A percentile compares a stretch with the other conserved stretches of the same genome.
These are phyloP conservation scores for Paracanthobrama guichenoti DNA, from an alignment of 2,113 vertebrate genomes.

Conservation along the genomic window DNA sequence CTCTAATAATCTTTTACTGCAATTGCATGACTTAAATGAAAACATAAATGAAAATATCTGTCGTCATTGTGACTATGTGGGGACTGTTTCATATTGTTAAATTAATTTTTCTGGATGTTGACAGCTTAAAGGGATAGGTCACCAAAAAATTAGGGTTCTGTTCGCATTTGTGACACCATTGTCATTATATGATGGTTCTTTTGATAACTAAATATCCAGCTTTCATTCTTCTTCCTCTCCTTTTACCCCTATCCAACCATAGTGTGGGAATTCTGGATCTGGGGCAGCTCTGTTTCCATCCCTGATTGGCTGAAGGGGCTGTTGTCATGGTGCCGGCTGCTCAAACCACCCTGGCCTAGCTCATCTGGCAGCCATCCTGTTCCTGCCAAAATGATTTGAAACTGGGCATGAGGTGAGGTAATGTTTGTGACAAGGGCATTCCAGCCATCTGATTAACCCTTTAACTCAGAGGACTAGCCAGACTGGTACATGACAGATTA, in stretches of 20 bases:
- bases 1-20: background rate
- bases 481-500: background rate
- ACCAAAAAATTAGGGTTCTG: too few relatives aligned
- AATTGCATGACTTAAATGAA: background rate
- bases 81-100: too few relatives aligned
- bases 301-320: constrained; percentile 41
- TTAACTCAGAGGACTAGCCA: constrained; percentile 5
- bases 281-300: constrained; percentile 37
- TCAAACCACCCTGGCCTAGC: constrained; percentile 17
- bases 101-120: too few relatives aligned
- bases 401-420: background rate
- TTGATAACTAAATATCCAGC: background rate
- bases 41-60: too few relatives aligned
- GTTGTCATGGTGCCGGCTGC: constrained; percentile 45
- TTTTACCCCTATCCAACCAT: background rate
- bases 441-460: constrained; percentile 16
- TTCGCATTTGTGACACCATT: background rate
- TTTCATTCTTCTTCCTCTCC: background rate
- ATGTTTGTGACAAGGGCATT: background rate
- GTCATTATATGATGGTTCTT: background rate
- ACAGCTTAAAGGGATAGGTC: too few relatives aligned
- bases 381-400: constrained; percentile 41
- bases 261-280: constrained; percentile 42
- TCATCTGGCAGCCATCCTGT: constrained; percentile 36
- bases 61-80: background rate